phyloP scores from a whole-genome alignment of 2,797 vertebrate genomes.

The Babyrousa celebensis region DNA sequence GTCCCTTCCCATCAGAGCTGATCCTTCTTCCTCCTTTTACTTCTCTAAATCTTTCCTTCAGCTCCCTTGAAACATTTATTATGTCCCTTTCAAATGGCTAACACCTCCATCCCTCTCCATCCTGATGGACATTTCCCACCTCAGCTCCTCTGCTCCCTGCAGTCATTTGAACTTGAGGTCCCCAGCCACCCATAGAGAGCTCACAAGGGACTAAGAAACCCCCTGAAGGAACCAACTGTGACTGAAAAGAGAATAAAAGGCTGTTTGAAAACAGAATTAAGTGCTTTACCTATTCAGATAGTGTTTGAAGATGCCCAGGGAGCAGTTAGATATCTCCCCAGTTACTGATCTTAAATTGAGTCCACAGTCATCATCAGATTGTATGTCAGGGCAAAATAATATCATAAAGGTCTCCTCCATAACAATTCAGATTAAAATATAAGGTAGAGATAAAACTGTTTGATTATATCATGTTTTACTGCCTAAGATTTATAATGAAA shows the following conservation, averaged over 20 bases:
- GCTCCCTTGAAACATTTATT: no score
- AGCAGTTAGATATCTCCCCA: background rate
- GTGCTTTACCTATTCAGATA: background rate
- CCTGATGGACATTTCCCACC: no score
- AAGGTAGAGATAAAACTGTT: background rate
- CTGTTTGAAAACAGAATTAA: background rate
- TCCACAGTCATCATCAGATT: background rate
- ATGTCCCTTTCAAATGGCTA: no score
- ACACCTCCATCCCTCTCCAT: no score
- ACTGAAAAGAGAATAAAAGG: background rate
- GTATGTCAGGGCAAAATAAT: background rate
- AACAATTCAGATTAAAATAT: background rate
- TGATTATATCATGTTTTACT: background rate
- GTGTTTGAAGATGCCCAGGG: background rate
- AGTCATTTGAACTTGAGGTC: no score
- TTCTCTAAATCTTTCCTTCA: no score
- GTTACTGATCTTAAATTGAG: background rate
- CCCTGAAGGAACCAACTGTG: background rate
- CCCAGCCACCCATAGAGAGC: no score
- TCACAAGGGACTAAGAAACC: background rate
- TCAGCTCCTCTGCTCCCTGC: no score
- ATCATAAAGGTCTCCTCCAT: background rate
- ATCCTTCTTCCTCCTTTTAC: no score
- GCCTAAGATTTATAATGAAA: background rate
- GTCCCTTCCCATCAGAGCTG: no score